phyloP scores from a whole-genome alignment of 2,888 invertebrate genomes.

The Epirrhoe alternata region DNA sequence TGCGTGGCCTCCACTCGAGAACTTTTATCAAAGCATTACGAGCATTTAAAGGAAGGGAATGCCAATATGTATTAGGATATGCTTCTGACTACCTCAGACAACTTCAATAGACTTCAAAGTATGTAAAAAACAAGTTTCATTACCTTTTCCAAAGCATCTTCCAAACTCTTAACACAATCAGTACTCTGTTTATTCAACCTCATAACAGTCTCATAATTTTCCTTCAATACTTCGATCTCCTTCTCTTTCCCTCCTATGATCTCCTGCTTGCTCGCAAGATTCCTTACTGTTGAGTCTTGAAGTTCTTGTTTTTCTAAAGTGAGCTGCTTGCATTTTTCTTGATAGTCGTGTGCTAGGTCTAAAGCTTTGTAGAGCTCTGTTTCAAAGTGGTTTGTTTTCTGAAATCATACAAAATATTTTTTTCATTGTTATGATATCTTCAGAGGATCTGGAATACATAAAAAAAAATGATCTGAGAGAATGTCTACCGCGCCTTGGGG shows the following conservation, averaged over 20 bases:
- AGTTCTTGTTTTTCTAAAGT: conserved; percentile 77
- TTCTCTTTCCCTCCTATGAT: conserved; percentile 62
- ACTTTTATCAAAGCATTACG: too few relatives aligned
- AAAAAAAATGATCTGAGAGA: too few relatives aligned
- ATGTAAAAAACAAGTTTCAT: background rate
- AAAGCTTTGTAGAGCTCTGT: conserved; percentile 90
- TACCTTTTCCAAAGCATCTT: conserved; percentile 84
- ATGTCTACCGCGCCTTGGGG: too few relatives aligned
- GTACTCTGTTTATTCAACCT: conserved; percentile 84
- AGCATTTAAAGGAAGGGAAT: too few relatives aligned
- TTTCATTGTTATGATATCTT: too few relatives aligned
- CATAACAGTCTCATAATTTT: conserved; percentile 79
- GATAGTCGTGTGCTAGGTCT: conserved; percentile 88
- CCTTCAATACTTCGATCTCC: conserved; percentile 75
- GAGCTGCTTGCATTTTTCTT: conserved; percentile 86
- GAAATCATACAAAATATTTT: conserved; percentile 37
- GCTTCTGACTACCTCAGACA: too few relatives aligned
- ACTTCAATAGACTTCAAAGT: too few relatives aligned
- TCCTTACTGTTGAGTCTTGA: conserved; percentile 69
- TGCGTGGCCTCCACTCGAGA: too few relatives aligned
- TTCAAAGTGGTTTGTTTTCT: conserved; percentile 87
- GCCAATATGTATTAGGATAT: conserved; percentile 26
- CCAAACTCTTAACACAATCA: conserved; percentile 86
- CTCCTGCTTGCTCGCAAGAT: conserved; percentile 55
- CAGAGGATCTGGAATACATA: too few relatives aligned